Percentiles rank a stretch among this genome's conserved stretches.
Evolutionary conservation across 2,113 vertebrate genomes (phyloP).

Genomic region (Microtus montanus): DNA sequence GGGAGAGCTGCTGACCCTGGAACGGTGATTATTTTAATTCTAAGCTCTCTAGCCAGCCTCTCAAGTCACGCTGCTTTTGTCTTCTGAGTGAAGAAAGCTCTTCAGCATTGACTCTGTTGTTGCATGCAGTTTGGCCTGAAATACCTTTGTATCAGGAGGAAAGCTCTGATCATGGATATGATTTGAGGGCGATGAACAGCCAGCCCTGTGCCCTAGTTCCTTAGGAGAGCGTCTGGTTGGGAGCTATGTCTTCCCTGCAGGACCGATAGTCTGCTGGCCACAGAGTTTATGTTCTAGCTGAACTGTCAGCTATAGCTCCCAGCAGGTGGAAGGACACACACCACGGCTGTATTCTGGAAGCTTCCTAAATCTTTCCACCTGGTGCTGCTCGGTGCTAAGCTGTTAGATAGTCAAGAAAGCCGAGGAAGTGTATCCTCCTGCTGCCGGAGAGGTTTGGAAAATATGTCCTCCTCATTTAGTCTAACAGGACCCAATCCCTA

Average conservation of each 20-base stretch:
- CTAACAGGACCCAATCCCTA: conserved; percentile 46
- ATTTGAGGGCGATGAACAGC: conserved; percentile 21
- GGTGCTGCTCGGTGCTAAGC: conserved; percentile 18
- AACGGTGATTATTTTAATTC: conserved; percentile 57
- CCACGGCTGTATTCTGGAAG: conserved; percentile 57
- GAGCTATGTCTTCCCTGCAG: background rate
- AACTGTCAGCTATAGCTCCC: conserved; percentile 42
- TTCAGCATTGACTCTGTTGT: conserved; percentile 31
- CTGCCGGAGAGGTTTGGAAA: conserved; percentile 48
- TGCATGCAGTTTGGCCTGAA: conserved; percentile 30
- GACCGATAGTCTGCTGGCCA: conserved; percentile 29
- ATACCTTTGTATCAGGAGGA: background rate
- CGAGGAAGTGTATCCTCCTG: conserved; percentile 19
- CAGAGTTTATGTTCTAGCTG: conserved; percentile 37
- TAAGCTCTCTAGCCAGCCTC: conserved; percentile 27
- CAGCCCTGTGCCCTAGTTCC: conserved; percentile 22
- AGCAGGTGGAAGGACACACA: conserved; percentile 49
- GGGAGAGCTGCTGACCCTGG: conserved; percentile 34
- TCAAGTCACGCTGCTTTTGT: conserved; percentile 42
- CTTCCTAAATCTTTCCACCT: conserved; percentile 64
- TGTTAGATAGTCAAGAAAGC: conserved; percentile 23
- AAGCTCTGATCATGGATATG: conserved; percentile 10
- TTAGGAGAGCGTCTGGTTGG: conserved; percentile 3
- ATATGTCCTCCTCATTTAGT: conserved; percentile 43
- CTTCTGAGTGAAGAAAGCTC: conserved; percentile 26